A percentile compares a stretch with the other conserved stretches of the same genome.
Evolutionary conservation across 2,113 vertebrate genomes (phyloP).

Genomic region (Columba livia): DNA sequence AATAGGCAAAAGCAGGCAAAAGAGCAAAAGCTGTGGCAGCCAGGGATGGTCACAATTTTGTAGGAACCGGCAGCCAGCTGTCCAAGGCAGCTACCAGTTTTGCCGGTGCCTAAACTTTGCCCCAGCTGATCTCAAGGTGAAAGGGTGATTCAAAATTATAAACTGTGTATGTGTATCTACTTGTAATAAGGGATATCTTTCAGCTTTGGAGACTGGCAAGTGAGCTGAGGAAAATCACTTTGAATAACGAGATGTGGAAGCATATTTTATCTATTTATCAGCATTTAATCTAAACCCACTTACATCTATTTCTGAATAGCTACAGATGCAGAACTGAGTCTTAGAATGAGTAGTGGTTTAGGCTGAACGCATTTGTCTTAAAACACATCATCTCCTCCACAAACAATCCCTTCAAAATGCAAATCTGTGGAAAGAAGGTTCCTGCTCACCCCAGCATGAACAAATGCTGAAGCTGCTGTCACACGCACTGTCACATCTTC

Average conservation of each 20-base stretch:
- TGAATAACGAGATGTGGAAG: background rate
- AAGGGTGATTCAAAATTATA: background rate
- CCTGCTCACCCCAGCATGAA: background rate
- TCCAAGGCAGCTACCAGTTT: background rate
- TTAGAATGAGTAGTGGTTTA: background rate
- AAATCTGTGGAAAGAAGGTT: background rate
- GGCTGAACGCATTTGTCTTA: background rate
- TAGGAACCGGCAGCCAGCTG: background rate
- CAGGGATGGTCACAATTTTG: fast-evolving
- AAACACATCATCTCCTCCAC: background rate
- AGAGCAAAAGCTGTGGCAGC: fast-evolving
- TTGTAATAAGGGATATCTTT: background rate
- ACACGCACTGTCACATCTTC: background rate
- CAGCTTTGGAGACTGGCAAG: background rate
- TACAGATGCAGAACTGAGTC: background rate
- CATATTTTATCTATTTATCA: background rate
- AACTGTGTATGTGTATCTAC: background rate
- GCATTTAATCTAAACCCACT: background rate
- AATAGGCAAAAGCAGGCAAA: background rate
- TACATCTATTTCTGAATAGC: background rate
- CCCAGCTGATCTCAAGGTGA: background rate
- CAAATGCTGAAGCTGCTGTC: constrained; percentile 9
- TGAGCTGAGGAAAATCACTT: background rate
- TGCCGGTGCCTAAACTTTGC: background rate
- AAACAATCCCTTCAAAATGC: background rate